These are phyloP conservation scores for Antheraea assamensis DNA, from an alignment of 2,888 invertebrate species.

Conservation along the genomic window DNA sequence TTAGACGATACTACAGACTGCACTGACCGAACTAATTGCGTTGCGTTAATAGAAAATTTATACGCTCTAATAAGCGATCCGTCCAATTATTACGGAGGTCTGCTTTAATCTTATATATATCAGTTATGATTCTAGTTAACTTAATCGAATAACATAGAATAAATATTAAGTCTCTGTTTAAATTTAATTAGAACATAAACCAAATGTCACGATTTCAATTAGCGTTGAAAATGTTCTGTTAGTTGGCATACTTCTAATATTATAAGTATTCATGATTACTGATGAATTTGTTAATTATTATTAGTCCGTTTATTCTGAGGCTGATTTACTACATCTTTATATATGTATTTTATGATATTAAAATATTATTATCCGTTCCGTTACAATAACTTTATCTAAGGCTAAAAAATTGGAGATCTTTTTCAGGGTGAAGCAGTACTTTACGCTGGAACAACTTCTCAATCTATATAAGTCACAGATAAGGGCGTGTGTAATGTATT, in stretches of 20 bases:
- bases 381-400: too few species aligned
- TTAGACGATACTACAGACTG: constrained; percentile 43
- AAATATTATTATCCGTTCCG: too few species aligned
- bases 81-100: constrained; percentile 16
- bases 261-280: background rate
- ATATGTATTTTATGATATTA: too few species aligned
- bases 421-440: too few species aligned
- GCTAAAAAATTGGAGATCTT: too few species aligned
- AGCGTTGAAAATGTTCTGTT: background rate
- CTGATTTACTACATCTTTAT: too few species aligned
- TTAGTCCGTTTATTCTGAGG: too few species aligned
- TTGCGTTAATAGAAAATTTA: constrained; percentile 27
- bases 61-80: constrained; percentile 26
- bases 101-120: background rate
- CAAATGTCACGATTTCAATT: background rate
- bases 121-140: background rate
- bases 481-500: too few species aligned
- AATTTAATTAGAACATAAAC: background rate
- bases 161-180: background rate
- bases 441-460: too few species aligned
- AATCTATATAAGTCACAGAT: too few species aligned
- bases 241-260: background rate
- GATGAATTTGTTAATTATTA: too few species aligned
- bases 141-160: background rate
- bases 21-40: constrained; percentile 41